These are phyloP conservation scores for Anolis sagrei DNA, from an alignment of 2,113 vertebrate species.

Conservation along the genomic window DNA sequence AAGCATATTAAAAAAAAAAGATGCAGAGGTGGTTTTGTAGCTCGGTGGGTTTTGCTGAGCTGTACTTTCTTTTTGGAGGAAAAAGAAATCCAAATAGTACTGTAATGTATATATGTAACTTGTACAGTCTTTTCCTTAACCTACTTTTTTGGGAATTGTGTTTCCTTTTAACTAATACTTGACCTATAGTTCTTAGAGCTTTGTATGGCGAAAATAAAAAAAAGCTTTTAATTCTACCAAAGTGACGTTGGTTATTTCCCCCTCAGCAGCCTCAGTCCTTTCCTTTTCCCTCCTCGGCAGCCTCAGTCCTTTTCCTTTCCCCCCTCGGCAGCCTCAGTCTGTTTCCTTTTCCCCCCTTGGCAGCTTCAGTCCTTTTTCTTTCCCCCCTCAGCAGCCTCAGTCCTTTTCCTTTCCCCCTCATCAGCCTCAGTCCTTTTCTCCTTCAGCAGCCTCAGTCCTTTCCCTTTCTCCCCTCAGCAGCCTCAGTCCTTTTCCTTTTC, in stretches of 20 bases:
- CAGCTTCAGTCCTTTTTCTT: too few relatives aligned
- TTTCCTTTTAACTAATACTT: conserved; percentile 75
- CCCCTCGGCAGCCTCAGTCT: too few relatives aligned
- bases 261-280: too few relatives aligned
- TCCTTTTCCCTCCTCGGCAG: too few relatives aligned
- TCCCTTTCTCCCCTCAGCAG: too few relatives aligned
- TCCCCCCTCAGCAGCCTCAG: too few relatives aligned
- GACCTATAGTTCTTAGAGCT: conserved; percentile 84
- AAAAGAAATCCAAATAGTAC: conserved; percentile 54
- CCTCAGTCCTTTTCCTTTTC: too few relatives aligned
- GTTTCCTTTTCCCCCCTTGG: too few relatives aligned
- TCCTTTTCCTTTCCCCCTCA: too few relatives aligned
- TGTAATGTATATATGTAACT: conserved; percentile 72
- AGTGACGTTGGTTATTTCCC: conserved; percentile 51
- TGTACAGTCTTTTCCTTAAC: conserved; percentile 77
- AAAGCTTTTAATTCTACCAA: conserved; percentile 75
- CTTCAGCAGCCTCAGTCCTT: too few relatives aligned
- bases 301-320: too few relatives aligned
- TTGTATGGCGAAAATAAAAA: conserved; percentile 85
- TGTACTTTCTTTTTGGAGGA: conserved; percentile 36
- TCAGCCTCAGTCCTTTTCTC: too few relatives aligned
- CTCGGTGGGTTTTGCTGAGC: conserved; percentile 53
- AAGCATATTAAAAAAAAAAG: conserved; percentile 55
- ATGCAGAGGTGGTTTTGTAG: conserved; percentile 59
- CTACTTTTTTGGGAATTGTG: conserved; percentile 70